Percentiles rank a stretch among this genome's conserved stretches.
Evolutionary conservation across 2,113 vertebrate species (phyloP).

Genomic region (Acanthochromis polyacanthus): DNA sequence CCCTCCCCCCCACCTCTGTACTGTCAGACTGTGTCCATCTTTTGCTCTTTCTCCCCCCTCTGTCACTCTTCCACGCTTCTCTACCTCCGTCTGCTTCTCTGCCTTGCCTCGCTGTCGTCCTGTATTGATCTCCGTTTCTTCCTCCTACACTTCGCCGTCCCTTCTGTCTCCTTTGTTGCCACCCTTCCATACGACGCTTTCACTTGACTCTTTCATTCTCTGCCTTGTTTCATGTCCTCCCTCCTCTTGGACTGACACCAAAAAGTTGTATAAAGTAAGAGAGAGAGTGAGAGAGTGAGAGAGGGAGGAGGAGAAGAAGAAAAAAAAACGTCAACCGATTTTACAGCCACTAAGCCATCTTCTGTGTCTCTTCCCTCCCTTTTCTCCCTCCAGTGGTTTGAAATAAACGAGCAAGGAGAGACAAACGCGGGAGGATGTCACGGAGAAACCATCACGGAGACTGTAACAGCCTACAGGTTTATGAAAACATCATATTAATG

Average conservation of each 20-base stretch:
- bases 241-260: constrained; percentile 48
- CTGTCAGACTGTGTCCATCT: constrained; percentile 69
- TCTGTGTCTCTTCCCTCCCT: constrained; percentile 39
- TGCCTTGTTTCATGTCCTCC: constrained; percentile 56
- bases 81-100: constrained; percentile 58
- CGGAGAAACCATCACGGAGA: constrained; percentile 19
- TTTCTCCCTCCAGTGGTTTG: constrained; percentile 46
- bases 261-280: constrained; percentile 55
- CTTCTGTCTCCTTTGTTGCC: constrained; percentile 53
- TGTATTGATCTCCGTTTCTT: constrained; percentile 68
- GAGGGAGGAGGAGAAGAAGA: background rate
- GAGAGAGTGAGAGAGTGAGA: background rate
- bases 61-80: too few relatives aligned
- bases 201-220: constrained; percentile 58
- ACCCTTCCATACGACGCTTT: constrained; percentile 54
- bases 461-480: constrained; percentile 34
- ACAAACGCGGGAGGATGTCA: constrained; percentile 15
- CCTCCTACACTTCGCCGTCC: constrained; percentile 52
- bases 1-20: constrained; percentile 31
- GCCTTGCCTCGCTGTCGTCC: constrained; percentile 43
- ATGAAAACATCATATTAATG: constrained; percentile 53
- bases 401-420: constrained; percentile 49
- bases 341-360: constrained; percentile 57
- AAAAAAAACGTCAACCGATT: constrained; percentile 55
- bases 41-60: constrained; percentile 47